Conservation (phyloP, 1,140 invertebrate species). For the Nasonia vitripennis region DNA sequence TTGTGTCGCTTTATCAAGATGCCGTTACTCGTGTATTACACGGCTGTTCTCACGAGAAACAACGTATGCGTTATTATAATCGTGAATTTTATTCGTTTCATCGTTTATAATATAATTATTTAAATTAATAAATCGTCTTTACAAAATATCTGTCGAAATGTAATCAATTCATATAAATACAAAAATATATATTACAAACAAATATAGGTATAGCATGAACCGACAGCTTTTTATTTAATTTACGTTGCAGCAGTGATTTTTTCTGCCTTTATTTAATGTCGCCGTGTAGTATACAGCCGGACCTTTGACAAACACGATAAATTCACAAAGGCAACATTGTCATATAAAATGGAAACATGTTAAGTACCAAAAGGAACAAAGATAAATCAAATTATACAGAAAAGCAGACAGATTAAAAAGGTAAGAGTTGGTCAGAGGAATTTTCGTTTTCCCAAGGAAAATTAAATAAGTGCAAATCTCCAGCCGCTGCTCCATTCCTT, state of each 20-base stretch:
- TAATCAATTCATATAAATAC: no score
- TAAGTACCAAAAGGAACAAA: not conserved
- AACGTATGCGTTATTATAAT: no score
- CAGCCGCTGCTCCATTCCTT: not conserved
- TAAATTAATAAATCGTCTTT: no score
- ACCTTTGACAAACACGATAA: not conserved
- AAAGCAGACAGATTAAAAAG: not conserved
- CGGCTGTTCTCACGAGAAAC: no score
- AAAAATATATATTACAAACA: no score
- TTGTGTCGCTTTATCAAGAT: not conserved
- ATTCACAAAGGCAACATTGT: not conserved
- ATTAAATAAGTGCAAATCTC: conserved; percentile 4
- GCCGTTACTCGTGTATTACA: not conserved
- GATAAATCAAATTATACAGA: conserved; percentile 1
- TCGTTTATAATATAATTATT: no score
- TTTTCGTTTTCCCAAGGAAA: not conserved
- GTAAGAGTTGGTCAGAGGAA: not conserved
- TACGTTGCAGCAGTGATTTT: not conserved
- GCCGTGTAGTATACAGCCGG: not conserved
- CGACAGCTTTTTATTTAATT: not conserved
- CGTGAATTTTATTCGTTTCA: no score
- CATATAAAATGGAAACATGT: not conserved
- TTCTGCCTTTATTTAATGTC: not conserved
- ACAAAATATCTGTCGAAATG: no score
- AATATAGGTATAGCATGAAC: no score